Conservation (phyloP, 1,140 invertebrate genomes). For the Oscheius sp. region DNA sequence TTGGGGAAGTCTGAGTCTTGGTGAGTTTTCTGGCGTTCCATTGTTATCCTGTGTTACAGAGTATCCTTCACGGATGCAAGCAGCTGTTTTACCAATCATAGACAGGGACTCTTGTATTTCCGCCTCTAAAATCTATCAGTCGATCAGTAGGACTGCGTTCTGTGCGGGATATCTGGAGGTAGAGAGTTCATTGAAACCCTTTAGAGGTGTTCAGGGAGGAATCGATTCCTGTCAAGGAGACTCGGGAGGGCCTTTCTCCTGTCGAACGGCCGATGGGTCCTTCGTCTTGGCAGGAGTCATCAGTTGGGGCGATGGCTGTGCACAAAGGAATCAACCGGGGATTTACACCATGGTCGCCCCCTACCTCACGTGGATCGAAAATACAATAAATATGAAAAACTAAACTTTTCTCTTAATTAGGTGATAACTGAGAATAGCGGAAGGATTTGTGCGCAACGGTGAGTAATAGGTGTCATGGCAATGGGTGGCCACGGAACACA, state of each 20-base stretch:
- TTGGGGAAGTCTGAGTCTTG: slow-evolving; percentile 36
- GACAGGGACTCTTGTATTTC: slow-evolving; percentile 25
- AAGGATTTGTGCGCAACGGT: too few relatives aligned
- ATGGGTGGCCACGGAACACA: too few relatives aligned
- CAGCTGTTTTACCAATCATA: slow-evolving; percentile 35
- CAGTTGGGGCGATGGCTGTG: slow-evolving; percentile 38
- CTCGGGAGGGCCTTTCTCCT: slow-evolving; percentile 23
- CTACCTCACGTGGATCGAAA: slow-evolving; percentile 37
- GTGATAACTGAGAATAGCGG: too few relatives aligned
- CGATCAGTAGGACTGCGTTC: slow-evolving; percentile 29
- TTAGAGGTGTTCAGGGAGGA: slow-evolving; percentile 18
- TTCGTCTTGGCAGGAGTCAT: slow-evolving; percentile 36
- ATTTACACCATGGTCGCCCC: slow-evolving; percentile 41
- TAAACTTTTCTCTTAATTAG: neutral
- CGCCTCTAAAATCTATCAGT: slow-evolving; percentile 30
- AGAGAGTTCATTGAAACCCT: neutral
- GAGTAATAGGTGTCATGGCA: too few relatives aligned
- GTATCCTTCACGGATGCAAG: slow-evolving; percentile 30
- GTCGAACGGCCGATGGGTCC: slow-evolving; percentile 15
- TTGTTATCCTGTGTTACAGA: slow-evolving; percentile 13
- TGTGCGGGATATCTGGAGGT: slow-evolving; percentile 32
- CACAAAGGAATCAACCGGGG: slow-evolving; percentile 39
- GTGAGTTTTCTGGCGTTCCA: slow-evolving; percentile 20
- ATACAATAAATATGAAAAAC: neutral
- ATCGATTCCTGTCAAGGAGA: slow-evolving; percentile 37